A percentile compares a stretch with the other conserved stretches of the same genome.
Conservation (phyloP, 2,113 vertebrate species). For the Semnornis frantzii region DNA sequence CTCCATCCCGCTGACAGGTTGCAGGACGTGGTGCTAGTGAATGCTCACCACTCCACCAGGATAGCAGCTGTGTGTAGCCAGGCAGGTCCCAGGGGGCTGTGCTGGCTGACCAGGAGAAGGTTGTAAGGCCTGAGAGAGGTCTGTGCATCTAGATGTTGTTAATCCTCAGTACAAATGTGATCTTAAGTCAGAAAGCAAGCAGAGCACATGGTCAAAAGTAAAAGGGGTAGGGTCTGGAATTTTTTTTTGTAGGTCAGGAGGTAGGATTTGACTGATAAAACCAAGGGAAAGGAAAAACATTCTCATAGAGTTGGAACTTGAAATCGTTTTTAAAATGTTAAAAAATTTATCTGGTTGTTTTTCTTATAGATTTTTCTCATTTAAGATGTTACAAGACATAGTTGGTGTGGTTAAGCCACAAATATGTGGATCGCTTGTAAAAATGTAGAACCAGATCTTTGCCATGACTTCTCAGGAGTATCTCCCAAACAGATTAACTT, state of each 20-base stretch:
- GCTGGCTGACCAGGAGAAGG: not conserved
- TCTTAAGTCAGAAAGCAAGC: not conserved
- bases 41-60: fast-evolving
- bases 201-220: too few species aligned
- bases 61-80: not conserved
- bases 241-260: too few species aligned
- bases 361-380: not conserved
- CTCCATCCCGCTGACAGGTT: not conserved
- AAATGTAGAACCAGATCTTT: not conserved
- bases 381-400: not conserved
- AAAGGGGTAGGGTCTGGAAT: too few species aligned
- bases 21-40: not conserved
- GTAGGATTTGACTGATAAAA: not conserved
- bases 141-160: not conserved
- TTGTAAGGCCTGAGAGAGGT: not conserved
- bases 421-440: not conserved
- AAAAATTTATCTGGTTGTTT: not conserved
- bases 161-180: not conserved
- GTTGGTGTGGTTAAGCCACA: not conserved
- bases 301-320: not conserved
- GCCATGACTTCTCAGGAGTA: not conserved
- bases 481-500: not conserved
- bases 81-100: not conserved
- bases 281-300: not conserved
- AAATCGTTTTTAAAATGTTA: not conserved